Evolutionary conservation across 2,888 invertebrate species (phyloP).

Genomic region (Dryomyza anilis): DNA sequence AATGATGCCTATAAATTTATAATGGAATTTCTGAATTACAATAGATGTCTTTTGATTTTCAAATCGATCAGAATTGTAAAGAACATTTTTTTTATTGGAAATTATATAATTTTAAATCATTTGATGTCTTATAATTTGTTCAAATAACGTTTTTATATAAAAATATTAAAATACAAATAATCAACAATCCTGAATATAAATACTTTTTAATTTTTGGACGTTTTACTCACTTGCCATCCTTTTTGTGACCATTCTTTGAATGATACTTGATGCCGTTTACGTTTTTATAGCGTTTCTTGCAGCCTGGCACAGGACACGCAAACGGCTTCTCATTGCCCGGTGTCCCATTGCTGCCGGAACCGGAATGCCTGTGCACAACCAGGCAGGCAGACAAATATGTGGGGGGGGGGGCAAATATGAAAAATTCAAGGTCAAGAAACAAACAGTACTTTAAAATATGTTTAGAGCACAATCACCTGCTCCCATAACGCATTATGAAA

Average conservation of each 20-base stretch:
- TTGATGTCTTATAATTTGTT: too few relatives aligned
- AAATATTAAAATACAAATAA: too few relatives aligned
- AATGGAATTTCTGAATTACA: too few relatives aligned
- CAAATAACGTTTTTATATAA: too few relatives aligned
- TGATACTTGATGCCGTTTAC: conserved; percentile 89
- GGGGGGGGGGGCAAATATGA: too few relatives aligned
- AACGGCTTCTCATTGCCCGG: conserved; percentile 75
- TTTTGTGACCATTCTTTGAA: conserved; percentile 85
- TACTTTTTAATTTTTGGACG: too few relatives aligned
- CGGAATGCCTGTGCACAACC: conserved; percentile 59
- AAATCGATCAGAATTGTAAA: too few relatives aligned
- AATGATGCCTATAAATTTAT: too few relatives aligned
- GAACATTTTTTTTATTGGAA: too few relatives aligned
- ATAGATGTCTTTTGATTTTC: too few relatives aligned
- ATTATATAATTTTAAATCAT: too few relatives aligned
- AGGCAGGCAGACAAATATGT: conserved; percentile 36
- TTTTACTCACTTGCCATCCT: conserved; percentile 77
- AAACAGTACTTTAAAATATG: conserved; percentile 35
- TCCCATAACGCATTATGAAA: conserved; percentile 77
- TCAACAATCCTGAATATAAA: not conserved
- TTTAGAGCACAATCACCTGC: conserved; percentile 63
- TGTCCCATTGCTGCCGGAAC: conserved; percentile 62
- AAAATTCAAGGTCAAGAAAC: conserved; percentile 43
- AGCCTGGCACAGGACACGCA: conserved; percentile 84
- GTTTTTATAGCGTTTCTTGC: conserved; percentile 86